phyloP scores from a whole-genome alignment of 2,888 invertebrate genomes.

The Ptilodon capucinus region DNA sequence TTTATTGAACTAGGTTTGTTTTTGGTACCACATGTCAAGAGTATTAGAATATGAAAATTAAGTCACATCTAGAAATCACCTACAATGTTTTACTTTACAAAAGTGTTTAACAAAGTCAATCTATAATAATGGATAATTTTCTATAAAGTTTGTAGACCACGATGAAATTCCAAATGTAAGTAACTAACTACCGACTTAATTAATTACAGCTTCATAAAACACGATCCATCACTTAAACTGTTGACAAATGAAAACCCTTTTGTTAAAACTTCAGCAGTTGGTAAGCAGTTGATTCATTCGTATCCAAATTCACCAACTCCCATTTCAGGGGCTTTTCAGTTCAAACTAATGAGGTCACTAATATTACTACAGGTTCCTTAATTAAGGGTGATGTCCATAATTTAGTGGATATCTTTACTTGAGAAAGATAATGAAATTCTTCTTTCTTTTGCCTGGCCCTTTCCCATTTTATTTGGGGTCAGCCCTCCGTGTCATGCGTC shows the following conservation, averaged over 20 bases:
- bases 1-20: too few species aligned
- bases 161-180: neutral
- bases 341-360: neutral
- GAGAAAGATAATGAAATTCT: neutral
- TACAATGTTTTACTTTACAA: too few species aligned
- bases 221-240: neutral
- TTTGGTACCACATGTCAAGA: too few species aligned
- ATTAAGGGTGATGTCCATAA: conserved; percentile 16
- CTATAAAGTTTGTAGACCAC: too few species aligned
- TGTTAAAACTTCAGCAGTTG: neutral
- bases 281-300: neutral
- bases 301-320: neutral
- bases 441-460: neutral
- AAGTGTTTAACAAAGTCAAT: too few species aligned
- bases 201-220: neutral
- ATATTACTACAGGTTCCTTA: conserved; percentile 12
- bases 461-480: too few species aligned
- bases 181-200: neutral
- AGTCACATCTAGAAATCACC: too few species aligned
- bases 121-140: too few species aligned
- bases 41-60: too few species aligned
- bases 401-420: conserved; percentile 2
- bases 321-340: neutral
- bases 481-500: too few species aligned
- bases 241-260: neutral